These are phyloP conservation scores for Xiphophorus couchianus DNA, from an alignment of 2,113 vertebrate species.

Conservation along the genomic window DNA sequence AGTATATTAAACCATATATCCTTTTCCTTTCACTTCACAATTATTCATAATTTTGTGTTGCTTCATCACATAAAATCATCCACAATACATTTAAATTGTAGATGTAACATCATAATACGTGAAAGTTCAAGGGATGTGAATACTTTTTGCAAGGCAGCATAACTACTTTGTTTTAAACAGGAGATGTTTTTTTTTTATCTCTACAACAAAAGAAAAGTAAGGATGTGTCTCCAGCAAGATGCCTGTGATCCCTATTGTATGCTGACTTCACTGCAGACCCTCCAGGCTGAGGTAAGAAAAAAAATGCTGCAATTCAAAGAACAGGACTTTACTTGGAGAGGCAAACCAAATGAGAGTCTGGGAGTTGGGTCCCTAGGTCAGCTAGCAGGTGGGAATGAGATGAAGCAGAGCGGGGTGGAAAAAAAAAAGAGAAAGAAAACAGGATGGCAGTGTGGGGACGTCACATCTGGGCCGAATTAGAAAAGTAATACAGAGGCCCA, in stretches of 20 bases:
- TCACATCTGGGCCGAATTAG: slow-evolving; percentile 83
- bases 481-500: slow-evolving; percentile 71
- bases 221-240: slow-evolving; percentile 60
- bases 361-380: slow-evolving; percentile 72
- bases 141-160: background rate
- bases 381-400: slow-evolving; percentile 82
- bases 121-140: background rate
- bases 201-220: slow-evolving; percentile 62
- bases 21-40: too few relatives aligned
- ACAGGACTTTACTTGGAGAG: slow-evolving; percentile 74
- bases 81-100: too few relatives aligned
- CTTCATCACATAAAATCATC: too few relatives aligned
- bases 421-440: slow-evolving; percentile 33
- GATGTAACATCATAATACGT: too few relatives aligned
- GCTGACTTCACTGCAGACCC: slow-evolving; percentile 65
- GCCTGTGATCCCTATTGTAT: slow-evolving; percentile 51
- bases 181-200: slow-evolving; percentile 56
- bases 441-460: slow-evolving; percentile 59
- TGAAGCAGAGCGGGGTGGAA: slow-evolving; percentile 59
- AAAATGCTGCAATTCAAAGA: slow-evolving; percentile 71
- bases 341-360: slow-evolving; percentile 77
- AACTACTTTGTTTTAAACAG: slow-evolving; percentile 33
- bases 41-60: too few relatives aligned
- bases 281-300: slow-evolving; percentile 51
- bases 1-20: too few relatives aligned